phyloP scores from a whole-genome alignment of 2,797 vertebrate species.

The Bovichtus diacanthus region DNA sequence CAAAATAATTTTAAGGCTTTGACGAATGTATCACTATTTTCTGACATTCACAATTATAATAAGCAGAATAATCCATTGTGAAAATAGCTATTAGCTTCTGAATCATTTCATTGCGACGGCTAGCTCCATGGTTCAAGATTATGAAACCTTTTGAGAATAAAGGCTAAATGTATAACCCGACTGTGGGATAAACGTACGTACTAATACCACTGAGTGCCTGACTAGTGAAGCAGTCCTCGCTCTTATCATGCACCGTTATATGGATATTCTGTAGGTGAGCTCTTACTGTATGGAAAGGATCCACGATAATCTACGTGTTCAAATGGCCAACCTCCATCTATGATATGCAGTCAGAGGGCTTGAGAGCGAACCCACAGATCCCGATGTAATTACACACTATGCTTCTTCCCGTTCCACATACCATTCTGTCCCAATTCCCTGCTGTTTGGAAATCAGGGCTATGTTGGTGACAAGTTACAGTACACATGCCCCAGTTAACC shows the following conservation, averaged over 20 bases:
- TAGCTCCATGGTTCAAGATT: neutral
- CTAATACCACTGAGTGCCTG: conserved; percentile 15
- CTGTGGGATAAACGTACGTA: conserved; percentile 9
- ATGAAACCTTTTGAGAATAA: neutral
- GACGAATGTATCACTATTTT: neutral
- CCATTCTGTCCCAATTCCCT: conserved; percentile 76
- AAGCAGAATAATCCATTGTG: neutral
- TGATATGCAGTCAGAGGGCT: conserved; percentile 49
- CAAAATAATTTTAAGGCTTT: neutral
- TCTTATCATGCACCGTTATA: conserved; percentile 29
- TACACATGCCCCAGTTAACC: conserved; percentile 83
- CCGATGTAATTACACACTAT: conserved; percentile 73
- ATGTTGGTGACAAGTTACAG: conserved; percentile 80
- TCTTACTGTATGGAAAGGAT: conserved; percentile 49
- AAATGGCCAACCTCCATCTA: conserved; percentile 48
- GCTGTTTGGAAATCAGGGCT: conserved; percentile 79
- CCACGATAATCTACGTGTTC: conserved; percentile 58
- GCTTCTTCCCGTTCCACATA: conserved; percentile 70
- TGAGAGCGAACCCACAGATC: conserved; percentile 55
- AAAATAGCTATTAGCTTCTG: neutral
- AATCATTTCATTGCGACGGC: neutral
- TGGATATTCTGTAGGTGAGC: conserved; percentile 35
- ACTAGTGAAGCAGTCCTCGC: conserved; percentile 22
- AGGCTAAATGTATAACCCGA: neutral
- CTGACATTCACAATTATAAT: neutral